These are phyloP conservation scores for Rhynchomys soricoides DNA, from an alignment of 2,113 vertebrate species.

Conservation along the genomic window DNA sequence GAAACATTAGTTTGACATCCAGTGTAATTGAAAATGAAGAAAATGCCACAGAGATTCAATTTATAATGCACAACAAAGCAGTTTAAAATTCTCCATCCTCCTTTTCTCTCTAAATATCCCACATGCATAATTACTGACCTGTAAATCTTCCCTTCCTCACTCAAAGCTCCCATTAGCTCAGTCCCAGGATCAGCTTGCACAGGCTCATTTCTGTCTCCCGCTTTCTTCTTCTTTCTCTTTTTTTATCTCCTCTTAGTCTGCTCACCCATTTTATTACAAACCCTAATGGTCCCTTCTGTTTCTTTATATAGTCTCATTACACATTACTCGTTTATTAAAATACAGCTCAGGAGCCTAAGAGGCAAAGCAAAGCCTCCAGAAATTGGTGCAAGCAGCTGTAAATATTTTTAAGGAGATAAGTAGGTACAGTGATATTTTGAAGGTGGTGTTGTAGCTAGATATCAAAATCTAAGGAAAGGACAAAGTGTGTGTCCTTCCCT, in stretches of 20 bases:
- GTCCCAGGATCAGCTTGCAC: neutral
- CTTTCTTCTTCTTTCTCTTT: neutral
- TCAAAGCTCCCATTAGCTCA: neutral
- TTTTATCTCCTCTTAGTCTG: neutral
- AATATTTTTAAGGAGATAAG: neutral
- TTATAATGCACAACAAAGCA: constrained; percentile 29
- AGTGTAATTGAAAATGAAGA: constrained; percentile 36
- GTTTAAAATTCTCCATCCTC: neutral
- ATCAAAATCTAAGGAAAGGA: neutral
- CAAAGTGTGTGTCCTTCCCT: neutral
- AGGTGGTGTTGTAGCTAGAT: neutral
- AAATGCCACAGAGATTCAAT: constrained; percentile 7
- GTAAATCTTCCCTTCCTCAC: neutral
- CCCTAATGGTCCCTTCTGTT: neutral
- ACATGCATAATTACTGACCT: neutral
- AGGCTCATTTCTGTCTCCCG: neutral
- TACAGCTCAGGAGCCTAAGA: neutral
- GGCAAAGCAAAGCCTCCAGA: neutral
- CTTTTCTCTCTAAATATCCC: neutral
- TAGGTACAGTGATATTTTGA: neutral
- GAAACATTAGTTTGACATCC: constrained; percentile 13
- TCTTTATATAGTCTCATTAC: neutral
- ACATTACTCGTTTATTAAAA: constrained; percentile 22
- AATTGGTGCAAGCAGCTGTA: neutral
- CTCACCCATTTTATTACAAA: constrained; percentile 2